A percentile compares a stretch with the other conserved stretches of the same genome.
These are phyloP conservation scores for Rhagophthalmus giganteus DNA, from an alignment of 2,888 invertebrate genomes.

Conservation along the genomic window DNA sequence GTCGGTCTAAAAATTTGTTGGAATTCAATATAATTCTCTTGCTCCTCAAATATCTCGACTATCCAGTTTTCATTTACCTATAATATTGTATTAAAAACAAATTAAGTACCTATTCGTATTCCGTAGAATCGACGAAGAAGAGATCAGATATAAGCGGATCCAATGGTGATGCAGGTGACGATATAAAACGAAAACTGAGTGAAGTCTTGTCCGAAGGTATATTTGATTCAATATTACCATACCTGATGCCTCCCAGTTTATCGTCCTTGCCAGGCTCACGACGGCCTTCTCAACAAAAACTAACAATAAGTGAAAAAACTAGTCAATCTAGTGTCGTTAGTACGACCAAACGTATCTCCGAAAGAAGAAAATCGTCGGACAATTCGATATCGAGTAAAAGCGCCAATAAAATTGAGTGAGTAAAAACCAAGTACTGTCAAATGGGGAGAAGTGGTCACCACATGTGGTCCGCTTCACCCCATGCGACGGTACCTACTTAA, in stretches of 20 bases:
- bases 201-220: constrained; percentile 80
- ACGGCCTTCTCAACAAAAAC: constrained; percentile 15
- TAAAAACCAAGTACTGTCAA: neutral
- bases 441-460: too few species aligned
- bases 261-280: constrained; percentile 22
- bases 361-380: neutral
- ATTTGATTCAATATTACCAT: constrained; percentile 79
- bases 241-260: constrained; percentile 66
- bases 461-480: too few species aligned
- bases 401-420: neutral
- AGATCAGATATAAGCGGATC: constrained; percentile 19
- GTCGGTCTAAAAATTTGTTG: too few species aligned
- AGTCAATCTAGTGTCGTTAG: constrained; percentile 5
- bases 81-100: too few species aligned
- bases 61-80: too few species aligned
- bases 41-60: too few species aligned
- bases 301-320: constrained; percentile 3
- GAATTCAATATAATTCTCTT: too few species aligned
- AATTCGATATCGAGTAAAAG: neutral
- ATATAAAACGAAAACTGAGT: constrained; percentile 45
- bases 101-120: neutral
- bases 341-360: neutral
- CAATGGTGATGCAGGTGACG: constrained; percentile 33
- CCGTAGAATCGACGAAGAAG: constrained; percentile 1
- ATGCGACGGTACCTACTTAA: too few species aligned